Conservation (phyloP, 2,888 invertebrate genomes). For the Drosophila pegasa region DNA sequence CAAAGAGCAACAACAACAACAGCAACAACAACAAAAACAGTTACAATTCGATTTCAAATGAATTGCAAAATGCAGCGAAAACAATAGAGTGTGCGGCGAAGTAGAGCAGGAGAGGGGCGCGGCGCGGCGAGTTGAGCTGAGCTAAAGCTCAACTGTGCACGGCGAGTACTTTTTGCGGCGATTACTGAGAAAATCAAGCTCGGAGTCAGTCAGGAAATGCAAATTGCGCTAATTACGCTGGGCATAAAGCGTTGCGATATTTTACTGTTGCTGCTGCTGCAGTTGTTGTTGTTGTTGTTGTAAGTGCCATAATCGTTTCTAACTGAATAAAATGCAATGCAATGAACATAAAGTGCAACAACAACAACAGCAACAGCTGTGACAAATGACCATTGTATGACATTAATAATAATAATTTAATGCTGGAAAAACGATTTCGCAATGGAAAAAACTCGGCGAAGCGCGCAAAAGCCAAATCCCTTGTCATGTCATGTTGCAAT, state of each 20-base stretch:
- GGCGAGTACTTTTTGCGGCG: conserved; percentile 14
- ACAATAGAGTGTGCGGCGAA: conserved; percentile 22
- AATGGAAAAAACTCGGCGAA: conserved; percentile 62
- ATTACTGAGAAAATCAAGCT: conserved; percentile 64
- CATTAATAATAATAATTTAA: conserved; percentile 78
- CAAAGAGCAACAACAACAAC: background rate
- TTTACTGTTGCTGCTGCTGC: conserved; percentile 38
- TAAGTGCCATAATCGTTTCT: conserved; percentile 75
- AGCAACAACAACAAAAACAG: conserved; percentile 37
- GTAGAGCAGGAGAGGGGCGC: background rate
- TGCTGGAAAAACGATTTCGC: conserved; percentile 65
- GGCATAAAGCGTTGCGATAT: conserved; percentile 61
- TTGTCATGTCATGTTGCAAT: conserved; percentile 79
- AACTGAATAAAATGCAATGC: conserved; percentile 66
- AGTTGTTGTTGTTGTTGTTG: conserved; percentile 27
- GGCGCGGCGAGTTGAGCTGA: background rate
- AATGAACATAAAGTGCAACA: conserved; percentile 63
- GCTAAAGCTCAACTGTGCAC: conserved; percentile 34
- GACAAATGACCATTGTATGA: conserved; percentile 78
- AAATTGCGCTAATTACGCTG: conserved; percentile 78
- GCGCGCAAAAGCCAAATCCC: conserved; percentile 64
- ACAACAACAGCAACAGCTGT: conserved; percentile 51
- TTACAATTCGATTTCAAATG: conserved; percentile 74
- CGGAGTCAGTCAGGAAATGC: conserved; percentile 76
- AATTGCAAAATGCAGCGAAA: conserved; percentile 65